Evolutionary conservation across 1,140 invertebrate genomes (phyloP).

Genomic region (Oreohelix idahoensis): DNA sequence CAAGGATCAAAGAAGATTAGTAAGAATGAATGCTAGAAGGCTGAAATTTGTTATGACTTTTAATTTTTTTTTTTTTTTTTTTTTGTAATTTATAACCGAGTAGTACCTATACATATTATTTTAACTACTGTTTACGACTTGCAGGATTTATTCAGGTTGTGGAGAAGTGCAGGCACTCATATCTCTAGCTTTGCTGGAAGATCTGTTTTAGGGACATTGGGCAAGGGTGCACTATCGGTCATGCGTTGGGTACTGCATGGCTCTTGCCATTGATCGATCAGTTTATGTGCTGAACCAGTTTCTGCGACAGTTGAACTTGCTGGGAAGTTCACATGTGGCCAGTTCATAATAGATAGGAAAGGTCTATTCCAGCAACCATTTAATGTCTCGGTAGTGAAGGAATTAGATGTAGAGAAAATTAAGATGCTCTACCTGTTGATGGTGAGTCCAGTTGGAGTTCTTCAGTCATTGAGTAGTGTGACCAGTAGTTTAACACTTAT

Average conservation of each 20-base stretch:
- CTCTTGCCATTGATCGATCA: slow-evolving; percentile 41
- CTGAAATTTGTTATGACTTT: too few species aligned
- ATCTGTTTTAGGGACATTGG: slow-evolving; percentile 25
- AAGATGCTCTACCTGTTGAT: slow-evolving; percentile 32
- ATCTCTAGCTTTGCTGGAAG: slow-evolving; percentile 37
- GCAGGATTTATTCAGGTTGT: slow-evolving; percentile 45
- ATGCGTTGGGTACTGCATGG: slow-evolving; percentile 57
- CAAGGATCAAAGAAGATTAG: too few species aligned
- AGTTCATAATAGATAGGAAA: slow-evolving; percentile 64
- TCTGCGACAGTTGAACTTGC: slow-evolving; percentile 58
- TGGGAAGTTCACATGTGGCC: slow-evolving; percentile 57
- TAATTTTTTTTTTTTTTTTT: too few species aligned
- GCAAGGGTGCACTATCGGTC: slow-evolving; percentile 24
- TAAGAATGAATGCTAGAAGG: too few species aligned
- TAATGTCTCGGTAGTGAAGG: slow-evolving; percentile 55
- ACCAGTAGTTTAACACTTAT: background rate
- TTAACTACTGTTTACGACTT: too few species aligned
- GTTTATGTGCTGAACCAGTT: slow-evolving; percentile 44
- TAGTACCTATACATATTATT: too few species aligned
- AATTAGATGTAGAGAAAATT: slow-evolving; percentile 49
- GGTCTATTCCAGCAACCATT: slow-evolving; percentile 37
- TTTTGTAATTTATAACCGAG: too few species aligned
- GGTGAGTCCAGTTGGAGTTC: slow-evolving; percentile 13
- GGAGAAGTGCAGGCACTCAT: slow-evolving; percentile 33
- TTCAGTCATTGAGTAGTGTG: background rate